Conservation (phyloP, 1,140 invertebrate genomes). For the Paraescarpia echinospica region DNA sequence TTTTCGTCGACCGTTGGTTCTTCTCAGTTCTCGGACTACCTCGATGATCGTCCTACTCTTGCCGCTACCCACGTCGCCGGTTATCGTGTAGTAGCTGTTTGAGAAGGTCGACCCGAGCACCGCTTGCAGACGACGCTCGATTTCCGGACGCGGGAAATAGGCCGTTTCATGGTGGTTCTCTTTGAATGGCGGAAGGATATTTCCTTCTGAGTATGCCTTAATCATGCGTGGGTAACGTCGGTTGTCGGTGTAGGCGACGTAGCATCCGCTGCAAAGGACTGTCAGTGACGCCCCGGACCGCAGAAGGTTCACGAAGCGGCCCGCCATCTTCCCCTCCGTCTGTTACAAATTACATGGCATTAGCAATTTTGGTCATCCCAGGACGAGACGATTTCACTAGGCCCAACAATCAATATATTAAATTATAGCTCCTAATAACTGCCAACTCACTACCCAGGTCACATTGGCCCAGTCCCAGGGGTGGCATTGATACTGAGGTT, state of each 20-base stretch:
- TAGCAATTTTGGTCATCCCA: too few relatives aligned
- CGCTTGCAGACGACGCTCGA: constrained; percentile 16
- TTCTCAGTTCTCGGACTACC: constrained; percentile 26
- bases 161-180: constrained; percentile 26
- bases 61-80: constrained; percentile 29
- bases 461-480: too few relatives aligned
- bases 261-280: background rate
- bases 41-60: constrained; percentile 27
- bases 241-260: constrained; percentile 21
- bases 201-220: constrained; percentile 17
- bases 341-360: background rate
- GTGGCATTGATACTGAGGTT: too few relatives aligned
- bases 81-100: constrained; percentile 29
- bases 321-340: background rate
- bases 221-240: constrained; percentile 22
- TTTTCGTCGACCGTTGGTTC: background rate
- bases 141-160: constrained; percentile 15
- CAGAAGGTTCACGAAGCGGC: background rate
- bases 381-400: too few relatives aligned
- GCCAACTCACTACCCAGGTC: too few relatives aligned
- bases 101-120: constrained; percentile 11
- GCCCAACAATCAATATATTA: too few relatives aligned
- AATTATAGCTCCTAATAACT: too few relatives aligned
- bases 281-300: constrained; percentile 13
- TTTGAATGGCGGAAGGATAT: constrained; percentile 27